Evolutionary conservation across 1,140 invertebrate genomes (phyloP), one percentile per base, ranked within the genome.

Genomic region (Temnothorax curvispinosus): DNA sequence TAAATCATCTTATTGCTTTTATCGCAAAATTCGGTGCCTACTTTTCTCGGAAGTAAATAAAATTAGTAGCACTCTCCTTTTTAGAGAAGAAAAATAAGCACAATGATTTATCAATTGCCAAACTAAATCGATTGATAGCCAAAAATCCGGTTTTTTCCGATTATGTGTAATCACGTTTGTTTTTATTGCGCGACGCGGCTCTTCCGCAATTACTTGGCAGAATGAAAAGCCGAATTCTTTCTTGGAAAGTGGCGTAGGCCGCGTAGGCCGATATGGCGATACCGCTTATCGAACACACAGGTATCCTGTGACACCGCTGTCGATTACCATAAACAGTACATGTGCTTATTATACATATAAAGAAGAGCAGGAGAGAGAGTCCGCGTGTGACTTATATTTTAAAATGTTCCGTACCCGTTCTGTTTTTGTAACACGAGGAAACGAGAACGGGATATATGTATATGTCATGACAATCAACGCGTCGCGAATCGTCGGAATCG

Each of bases 241-340:
- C 35, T 87, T 91, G 88, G 91, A 93, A 94, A 94, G 91, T 91
- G 44, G 71, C 74, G 65, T 75, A 62, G 44, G 81, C 75, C 80
- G 71, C 74, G 65, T 75, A 62, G 44, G 81, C 75, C 80, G 62
- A 80, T 67, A 89, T 38, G 56, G 74, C 81, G 85, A 84, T 87
- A 86, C 60, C 54, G 62, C 44, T 54, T 81, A 76, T 85, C 27
- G 67, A 72, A 56, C 78, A 41, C 78, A 41, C 38, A 85, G 64
- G 74, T 38, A 86, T 15, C n/a, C 13, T 27, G 13, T 21, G 13
- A 27, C 5, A 18, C n/a, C 9, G 11, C 7, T 13, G 11, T n/a
- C 35, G 44, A 65, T 13, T 56, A 27, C 41, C 13, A 15, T 67
- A 35, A 65, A n/a, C 21, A 8, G 6, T 18, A 35, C 8, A 21